Percentiles rank a stretch among this genome's conserved stretches.
Conservation (phyloP, 1,140 invertebrate species). For the Halesus radiatus region DNA sequence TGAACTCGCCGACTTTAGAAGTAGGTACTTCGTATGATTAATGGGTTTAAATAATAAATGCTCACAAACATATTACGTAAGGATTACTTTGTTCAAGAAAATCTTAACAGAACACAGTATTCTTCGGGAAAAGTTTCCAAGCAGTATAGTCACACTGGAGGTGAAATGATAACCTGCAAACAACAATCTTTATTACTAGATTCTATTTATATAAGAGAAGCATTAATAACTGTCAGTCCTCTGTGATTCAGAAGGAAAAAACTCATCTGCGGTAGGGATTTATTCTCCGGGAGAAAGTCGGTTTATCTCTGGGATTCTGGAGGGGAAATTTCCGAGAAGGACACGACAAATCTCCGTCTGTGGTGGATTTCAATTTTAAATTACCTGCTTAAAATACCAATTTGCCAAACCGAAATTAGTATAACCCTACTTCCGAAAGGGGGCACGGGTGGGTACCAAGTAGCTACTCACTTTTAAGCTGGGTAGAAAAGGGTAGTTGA, state of each 20-base stretch:
- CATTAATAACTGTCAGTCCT: not conserved
- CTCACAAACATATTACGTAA: too few relatives aligned
- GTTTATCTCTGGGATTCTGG: not conserved
- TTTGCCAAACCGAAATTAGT: conserved; percentile 4
- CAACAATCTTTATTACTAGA: not conserved
- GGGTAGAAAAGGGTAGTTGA: not conserved
- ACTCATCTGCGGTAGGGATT: not conserved
- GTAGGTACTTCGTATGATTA: too few relatives aligned
- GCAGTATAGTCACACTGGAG: too few relatives aligned
- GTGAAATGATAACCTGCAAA: not conserved
- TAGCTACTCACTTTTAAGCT: not conserved
- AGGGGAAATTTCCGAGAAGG: not conserved
- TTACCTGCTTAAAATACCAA: conserved; percentile 22
- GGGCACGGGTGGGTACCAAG: not conserved
- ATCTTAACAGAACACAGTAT: too few relatives aligned
- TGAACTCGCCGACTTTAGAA: too few relatives aligned
- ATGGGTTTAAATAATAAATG: too few relatives aligned
- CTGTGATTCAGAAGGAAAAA: not conserved
- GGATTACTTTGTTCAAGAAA: too few relatives aligned
- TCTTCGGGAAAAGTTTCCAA: too few relatives aligned
- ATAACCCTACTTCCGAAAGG: not conserved
- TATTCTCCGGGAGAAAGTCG: not conserved
- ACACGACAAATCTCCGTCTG: conserved; percentile 19
- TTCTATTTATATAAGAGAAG: not conserved
- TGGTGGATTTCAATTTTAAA: conserved; percentile 26